These are phyloP conservation scores for Cremastobaeus sp. DNA, from an alignment of 2,888 invertebrate species.

Conservation along the genomic window DNA sequence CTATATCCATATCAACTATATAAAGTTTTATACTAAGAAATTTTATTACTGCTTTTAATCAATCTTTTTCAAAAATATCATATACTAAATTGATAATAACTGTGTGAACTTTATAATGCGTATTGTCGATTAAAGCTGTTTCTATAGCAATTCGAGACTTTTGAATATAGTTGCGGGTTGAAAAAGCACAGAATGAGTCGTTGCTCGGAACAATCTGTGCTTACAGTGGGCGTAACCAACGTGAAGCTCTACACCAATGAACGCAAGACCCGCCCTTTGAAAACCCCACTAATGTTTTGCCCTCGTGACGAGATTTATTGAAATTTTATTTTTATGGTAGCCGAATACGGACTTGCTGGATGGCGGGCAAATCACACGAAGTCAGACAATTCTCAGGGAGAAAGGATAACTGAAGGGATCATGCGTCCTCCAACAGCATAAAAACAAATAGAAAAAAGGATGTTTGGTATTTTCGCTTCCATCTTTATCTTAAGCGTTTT, in stretches of 20 bases:
- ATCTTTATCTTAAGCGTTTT: slow-evolving; percentile 63
- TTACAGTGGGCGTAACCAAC: slow-evolving; percentile 74
- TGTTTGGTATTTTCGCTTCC: no score
- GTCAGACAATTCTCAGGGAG: slow-evolving; percentile 58
- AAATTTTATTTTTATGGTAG: slow-evolving; percentile 79
- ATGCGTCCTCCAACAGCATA: slow-evolving; percentile 43
- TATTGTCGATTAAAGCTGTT: slow-evolving; percentile 38
- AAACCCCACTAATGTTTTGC: slow-evolving; percentile 69
- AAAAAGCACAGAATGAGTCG: slow-evolving; percentile 67
- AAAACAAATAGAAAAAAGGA: no score
- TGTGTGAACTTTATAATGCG: slow-evolving; percentile 30
- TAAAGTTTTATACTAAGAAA: no score
- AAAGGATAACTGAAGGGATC: slow-evolving; percentile 51
- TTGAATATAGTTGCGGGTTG: slow-evolving; percentile 55
- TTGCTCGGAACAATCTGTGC: slow-evolving; percentile 65
- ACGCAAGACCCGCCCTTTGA: slow-evolving; percentile 71
- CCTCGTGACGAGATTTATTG: slow-evolving; percentile 76
- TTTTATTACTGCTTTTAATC: not conserved
- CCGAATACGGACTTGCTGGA: slow-evolving; percentile 67
- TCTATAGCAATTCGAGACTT: slow-evolving; percentile 43
- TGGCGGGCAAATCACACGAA: slow-evolving; percentile 57
- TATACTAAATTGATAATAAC: not conserved
- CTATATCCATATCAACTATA: no score
- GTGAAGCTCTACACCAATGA: slow-evolving; percentile 70
- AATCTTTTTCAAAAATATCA: not conserved